These are phyloP conservation scores for Grallaria varia DNA, from an alignment of 2,113 vertebrate species.

Conservation along the genomic window DNA sequence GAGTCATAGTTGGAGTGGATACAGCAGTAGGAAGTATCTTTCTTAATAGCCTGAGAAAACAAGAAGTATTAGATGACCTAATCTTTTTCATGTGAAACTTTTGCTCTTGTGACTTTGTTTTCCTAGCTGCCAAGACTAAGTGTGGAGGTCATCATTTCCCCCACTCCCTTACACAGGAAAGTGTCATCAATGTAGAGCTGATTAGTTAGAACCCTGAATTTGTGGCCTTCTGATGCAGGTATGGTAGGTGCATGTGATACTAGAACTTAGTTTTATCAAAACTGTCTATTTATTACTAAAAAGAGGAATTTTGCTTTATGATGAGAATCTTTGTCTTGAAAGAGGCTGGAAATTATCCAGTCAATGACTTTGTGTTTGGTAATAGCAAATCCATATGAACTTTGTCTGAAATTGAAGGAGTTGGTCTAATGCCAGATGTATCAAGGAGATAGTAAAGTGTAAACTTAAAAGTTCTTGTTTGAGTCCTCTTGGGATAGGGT, in stretches of 20 bases:
- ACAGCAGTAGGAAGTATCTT: not conserved
- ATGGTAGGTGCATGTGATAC: not conserved
- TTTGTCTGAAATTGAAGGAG: not conserved
- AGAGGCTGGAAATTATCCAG: not conserved
- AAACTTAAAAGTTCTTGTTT: not conserved
- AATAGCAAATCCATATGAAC: not conserved
- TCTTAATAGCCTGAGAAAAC: not conserved
- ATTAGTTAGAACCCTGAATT: not conserved
- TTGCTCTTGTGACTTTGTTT: not conserved
- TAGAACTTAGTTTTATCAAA: not conserved
- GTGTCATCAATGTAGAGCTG: not conserved
- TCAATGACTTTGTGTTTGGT: not conserved
- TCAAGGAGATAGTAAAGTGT: not conserved
- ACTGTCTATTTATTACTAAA: not conserved
- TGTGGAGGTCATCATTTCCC: not conserved
- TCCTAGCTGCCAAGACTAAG: not conserved
- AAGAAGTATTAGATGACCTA: not conserved
- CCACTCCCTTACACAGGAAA: not conserved
- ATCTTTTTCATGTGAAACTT: not conserved
- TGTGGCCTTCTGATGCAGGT: not conserved
- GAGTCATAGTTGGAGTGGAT: constrained; percentile 14
- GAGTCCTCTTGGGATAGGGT: not conserved
- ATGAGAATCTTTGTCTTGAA: not conserved
- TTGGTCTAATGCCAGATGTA: not conserved
- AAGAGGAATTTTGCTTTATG: not conserved